A percentile compares a stretch with the other conserved stretches of the same genome.
phyloP scores from a whole-genome alignment of 2,797 vertebrate genomes.

The Lacerta viridis region DNA sequence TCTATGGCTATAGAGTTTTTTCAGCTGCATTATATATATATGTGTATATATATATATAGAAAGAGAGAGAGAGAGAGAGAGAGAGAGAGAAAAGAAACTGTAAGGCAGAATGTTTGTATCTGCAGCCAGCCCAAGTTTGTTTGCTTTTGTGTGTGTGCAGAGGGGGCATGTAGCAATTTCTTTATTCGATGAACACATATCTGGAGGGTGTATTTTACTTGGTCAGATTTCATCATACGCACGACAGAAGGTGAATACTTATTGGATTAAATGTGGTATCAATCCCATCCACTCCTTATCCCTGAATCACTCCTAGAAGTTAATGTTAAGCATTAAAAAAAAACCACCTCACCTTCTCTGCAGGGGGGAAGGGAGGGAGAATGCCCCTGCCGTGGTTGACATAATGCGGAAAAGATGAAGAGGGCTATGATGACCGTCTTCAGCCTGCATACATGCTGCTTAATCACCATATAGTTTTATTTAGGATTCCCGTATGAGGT shows the following conservation, averaged over 20 bases:
- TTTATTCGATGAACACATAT: slow-evolving; percentile 47
- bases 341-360: slow-evolving; percentile 45
- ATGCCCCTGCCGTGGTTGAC: slow-evolving; percentile 35
- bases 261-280: slow-evolving; percentile 51
- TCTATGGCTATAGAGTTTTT: slow-evolving; percentile 48
- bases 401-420: slow-evolving; percentile 2
- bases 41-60: no score
- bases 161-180: slow-evolving; percentile 36
- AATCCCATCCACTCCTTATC: slow-evolving; percentile 13
- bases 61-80: background rate
- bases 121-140: slow-evolving; percentile 46
- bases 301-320: slow-evolving; percentile 31
- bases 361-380: background rate
- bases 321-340: slow-evolving; percentile 49
- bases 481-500: slow-evolving; percentile 54
- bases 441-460: slow-evolving; percentile 13
- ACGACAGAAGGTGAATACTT: slow-evolving; percentile 30
- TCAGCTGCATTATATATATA: slow-evolving; percentile 31
- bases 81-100: slow-evolving; percentile 67
- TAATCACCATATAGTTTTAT: slow-evolving; percentile 52
- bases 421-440: slow-evolving; percentile 32
- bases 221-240: slow-evolving; percentile 34
- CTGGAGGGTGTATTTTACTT: slow-evolving; percentile 43
- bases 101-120: slow-evolving; percentile 65
- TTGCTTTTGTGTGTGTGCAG: slow-evolving; percentile 40